Percentiles rank a stretch among this genome's conserved stretches.
Evolutionary conservation across 2,797 vertebrate species (phyloP).

Genomic region (Masticophis lateralis): DNA sequence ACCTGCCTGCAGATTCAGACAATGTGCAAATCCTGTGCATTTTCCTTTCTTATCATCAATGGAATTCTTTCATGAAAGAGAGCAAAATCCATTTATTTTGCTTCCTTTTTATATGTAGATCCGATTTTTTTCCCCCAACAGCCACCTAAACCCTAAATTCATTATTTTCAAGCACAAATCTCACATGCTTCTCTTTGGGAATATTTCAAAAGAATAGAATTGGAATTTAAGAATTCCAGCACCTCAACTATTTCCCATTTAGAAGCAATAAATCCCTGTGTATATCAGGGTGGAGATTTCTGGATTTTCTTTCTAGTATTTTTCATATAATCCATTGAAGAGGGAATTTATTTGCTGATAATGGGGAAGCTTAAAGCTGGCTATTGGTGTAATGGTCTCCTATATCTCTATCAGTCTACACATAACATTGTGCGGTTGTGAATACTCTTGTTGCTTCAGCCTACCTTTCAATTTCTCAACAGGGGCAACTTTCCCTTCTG

Average conservation of each 20-base stretch:
- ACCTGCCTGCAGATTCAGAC: neutral
- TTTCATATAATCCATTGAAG: neutral
- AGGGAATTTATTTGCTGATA: neutral
- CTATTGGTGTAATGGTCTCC: neutral
- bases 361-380: neutral
- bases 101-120: neutral
- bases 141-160: neutral
- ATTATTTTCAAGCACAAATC: neutral
- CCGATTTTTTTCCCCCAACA: fast-evolving
- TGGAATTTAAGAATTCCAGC: neutral
- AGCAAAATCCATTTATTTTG: neutral
- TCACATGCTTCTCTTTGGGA: neutral
- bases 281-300: neutral
- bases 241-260: neutral
- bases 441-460: neutral
- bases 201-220: neutral
- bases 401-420: neutral
- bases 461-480: neutral
- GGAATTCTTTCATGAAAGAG: neutral
- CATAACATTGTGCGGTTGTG: neutral
- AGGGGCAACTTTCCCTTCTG: neutral
- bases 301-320: neutral
- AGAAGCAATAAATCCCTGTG: neutral
- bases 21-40: neutral
- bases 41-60: neutral